Evolutionary conservation across 1,140 invertebrate genomes (phyloP).

Genomic region (Physella acuta): DNA sequence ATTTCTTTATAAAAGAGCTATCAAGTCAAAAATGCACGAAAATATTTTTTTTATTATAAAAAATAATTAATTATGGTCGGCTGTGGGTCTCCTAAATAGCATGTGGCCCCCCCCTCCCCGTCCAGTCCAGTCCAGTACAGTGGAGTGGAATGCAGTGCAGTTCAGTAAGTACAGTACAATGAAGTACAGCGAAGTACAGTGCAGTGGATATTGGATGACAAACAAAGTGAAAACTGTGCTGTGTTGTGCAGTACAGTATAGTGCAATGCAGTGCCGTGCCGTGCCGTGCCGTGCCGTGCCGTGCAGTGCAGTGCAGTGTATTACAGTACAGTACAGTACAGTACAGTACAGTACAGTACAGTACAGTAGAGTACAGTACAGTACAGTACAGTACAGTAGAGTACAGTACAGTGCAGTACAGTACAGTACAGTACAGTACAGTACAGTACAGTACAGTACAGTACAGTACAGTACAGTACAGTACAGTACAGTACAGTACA

Average conservation of each 20-base stretch:
- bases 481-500: constrained; percentile 21
- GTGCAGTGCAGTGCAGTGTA: constrained; percentile 27
- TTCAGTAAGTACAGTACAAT: no score
- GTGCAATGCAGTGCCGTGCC: not conserved
- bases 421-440: constrained; percentile 20
- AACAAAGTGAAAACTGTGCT: no score
- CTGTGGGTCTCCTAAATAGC: no score
- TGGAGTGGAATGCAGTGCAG: no score
- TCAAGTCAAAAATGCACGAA: no score
- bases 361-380: constrained; percentile 26
- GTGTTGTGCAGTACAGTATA: not conserved
- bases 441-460: constrained; percentile 13
- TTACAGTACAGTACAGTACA: not conserved
- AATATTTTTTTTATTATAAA: no score
- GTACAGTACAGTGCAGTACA: constrained; percentile 15
- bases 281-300: constrained; percentile 23
- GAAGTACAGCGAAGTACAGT: no score
- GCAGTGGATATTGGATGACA: no score
- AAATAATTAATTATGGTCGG: no score
- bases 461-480: constrained; percentile 21
- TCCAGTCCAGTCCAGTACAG: no score
- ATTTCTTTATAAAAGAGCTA: no score
- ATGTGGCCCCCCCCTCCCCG: no score
- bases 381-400: constrained; percentile 22
- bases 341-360: constrained; percentile 5